Percentiles rank a stretch among this genome's conserved stretches.
Conservation (phyloP, 2,113 vertebrate genomes). For the Cercocebus atys region DNA sequence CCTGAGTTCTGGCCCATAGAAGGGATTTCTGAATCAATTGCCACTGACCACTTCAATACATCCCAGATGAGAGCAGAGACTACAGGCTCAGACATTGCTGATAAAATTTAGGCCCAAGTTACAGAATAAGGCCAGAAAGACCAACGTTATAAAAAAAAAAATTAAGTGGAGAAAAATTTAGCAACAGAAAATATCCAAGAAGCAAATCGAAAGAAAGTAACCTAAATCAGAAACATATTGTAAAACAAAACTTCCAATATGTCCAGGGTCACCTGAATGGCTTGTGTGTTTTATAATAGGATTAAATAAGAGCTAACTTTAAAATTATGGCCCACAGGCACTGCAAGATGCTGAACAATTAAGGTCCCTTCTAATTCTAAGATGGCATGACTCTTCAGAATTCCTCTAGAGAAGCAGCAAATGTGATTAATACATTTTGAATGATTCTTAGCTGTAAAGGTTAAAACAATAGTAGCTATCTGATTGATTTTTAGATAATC, state of each 20-base stretch:
- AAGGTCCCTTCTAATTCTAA: constrained; percentile 30
- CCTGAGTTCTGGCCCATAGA: neutral
- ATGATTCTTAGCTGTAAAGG: constrained; percentile 52
- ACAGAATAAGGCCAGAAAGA: constrained; percentile 44
- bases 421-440: constrained; percentile 48
- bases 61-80: neutral
- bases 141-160: constrained; percentile 2
- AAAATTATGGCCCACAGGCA: constrained; percentile 37
- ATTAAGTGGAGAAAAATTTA: constrained; percentile 46
- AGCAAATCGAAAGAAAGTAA: constrained; percentile 54
- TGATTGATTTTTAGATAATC: constrained; percentile 54
- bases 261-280: constrained; percentile 23
- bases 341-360: constrained; percentile 32
- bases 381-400: constrained; percentile 33
- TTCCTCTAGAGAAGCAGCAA: constrained; percentile 45
- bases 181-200: constrained; percentile 31
- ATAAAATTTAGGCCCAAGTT: neutral
- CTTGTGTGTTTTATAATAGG: constrained; percentile 41
- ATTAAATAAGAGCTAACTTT: constrained; percentile 42
- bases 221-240: constrained; percentile 31
- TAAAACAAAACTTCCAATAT: neutral
- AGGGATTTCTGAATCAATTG: constrained; percentile 14
- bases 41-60: neutral
- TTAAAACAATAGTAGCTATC: constrained; percentile 56
- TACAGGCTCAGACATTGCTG: neutral